Conservation (phyloP, 2,797 vertebrate species). For the Acipenser transmontanus region DNA sequence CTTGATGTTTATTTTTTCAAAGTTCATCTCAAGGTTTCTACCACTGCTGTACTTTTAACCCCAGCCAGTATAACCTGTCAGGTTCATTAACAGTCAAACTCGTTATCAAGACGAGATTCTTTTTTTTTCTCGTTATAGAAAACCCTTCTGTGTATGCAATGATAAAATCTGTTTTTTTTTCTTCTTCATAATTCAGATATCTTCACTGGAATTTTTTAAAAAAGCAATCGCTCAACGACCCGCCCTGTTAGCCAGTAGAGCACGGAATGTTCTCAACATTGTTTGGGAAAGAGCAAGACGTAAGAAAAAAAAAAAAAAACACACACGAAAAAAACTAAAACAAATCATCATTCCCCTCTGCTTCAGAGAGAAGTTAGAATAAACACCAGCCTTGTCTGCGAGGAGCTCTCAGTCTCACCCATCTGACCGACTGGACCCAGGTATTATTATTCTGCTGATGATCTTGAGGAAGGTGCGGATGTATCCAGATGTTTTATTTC, state of each 20-base stretch:
- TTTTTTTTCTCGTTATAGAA: conserved; percentile 7
- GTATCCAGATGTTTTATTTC: no score
- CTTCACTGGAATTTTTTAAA: conserved; percentile 46
- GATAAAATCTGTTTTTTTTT: conserved; percentile 47
- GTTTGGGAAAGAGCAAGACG: conserved; percentile 60
- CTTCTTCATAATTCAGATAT: conserved; percentile 35
- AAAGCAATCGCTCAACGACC: conserved; percentile 4
- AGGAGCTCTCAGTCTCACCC: not conserved
- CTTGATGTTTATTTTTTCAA: no score
- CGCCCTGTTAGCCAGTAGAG: conserved; percentile 41
- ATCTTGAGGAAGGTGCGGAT: no score
- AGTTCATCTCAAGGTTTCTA: no score
- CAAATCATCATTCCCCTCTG: conserved; percentile 36
- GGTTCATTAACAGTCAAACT: no score
- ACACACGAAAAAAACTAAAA: conserved; percentile 11
- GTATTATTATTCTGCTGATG: no score
- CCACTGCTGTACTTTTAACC: no score
- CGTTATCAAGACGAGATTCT: no score
- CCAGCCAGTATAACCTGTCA: no score
- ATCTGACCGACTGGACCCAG: no score
- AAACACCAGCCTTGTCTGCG: conserved; percentile 31
- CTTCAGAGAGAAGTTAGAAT: conserved; percentile 39
- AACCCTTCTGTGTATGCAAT: conserved; percentile 28
- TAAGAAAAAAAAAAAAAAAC: conserved; percentile 47
- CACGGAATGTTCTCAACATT: conserved; percentile 54